Evolutionary conservation across 2,113 vertebrate genomes (phyloP), one percentile per base, ranked within the genome.

Genomic region (Eulacestoma nigropectus): DNA sequence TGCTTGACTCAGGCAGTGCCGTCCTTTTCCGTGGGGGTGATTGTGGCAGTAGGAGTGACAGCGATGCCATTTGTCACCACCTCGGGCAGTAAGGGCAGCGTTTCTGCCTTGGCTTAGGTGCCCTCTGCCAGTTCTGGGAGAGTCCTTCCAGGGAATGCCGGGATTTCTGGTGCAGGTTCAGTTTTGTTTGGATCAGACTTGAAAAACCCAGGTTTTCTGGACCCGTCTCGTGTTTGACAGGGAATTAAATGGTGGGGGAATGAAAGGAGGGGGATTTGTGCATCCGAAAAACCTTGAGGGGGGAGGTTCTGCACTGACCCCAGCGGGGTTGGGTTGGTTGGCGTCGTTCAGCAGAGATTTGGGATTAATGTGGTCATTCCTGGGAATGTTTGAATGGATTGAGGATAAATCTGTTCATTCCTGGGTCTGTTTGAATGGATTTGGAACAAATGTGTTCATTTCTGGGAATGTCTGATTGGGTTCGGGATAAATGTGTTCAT

Each of bases 21-120:
- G 37, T 37, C 42, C 0, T 16, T 14, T 11, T 4, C 10, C 0
- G 0, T 4, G 32, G 5, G 9, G 37, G 0, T 7, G 21, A 1
- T 19, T 3, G 3, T n/a, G 80, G 16, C 60, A 16, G 16, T 1
- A 8, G 20, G 7, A 1, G 17, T 3, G 49, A 3, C 62, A 7
- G 2, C 0, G 1, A 2, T 1, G 23, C 6, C 59, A 4, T 5
- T 39, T 16, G 55, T 32, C 55, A 26, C 37, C 55, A 0, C 16
- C 64, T 16, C 0, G 21, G 67, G 80, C 77, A 32, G 3, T 1
- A 0, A 6, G 26, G 75, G 70, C 55, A 14, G 10, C 30, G n/a
- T 0, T 17, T 33, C 16, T 63, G 32, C 81, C 68, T 23, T 6
- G 17, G 1, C 46, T 12, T 4, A 2, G 16, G 35, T 25, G 1